phyloP scores from a whole-genome alignment of 2,113 vertebrate genomes.

The Podarcis cretensis region DNA sequence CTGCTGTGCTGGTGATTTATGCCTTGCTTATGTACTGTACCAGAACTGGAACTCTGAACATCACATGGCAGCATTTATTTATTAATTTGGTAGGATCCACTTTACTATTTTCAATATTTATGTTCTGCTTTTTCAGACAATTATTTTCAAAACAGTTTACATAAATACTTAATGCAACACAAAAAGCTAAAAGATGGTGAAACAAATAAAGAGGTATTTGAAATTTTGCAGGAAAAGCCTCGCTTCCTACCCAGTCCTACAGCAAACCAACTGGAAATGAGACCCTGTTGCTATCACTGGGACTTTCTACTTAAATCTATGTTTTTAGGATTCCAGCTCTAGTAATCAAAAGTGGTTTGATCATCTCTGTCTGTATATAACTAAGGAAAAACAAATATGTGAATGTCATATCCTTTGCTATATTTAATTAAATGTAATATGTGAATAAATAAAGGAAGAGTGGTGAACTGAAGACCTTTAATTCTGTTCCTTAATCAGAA shows the following conservation, averaged over 20 bases:
- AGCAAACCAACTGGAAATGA: background rate
- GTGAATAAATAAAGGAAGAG: constrained; percentile 4
- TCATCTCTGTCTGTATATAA: background rate
- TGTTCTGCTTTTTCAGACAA: no score
- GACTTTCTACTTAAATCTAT: background rate
- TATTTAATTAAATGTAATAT: constrained; percentile 26
- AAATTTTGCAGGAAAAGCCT: background rate
- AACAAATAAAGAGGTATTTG: background rate
- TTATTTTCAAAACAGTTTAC: background rate
- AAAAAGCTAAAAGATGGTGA: background rate
- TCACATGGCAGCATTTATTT: no score
- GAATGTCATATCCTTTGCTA: background rate
- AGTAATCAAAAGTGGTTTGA: background rate
- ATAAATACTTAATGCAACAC: background rate
- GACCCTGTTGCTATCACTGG: background rate
- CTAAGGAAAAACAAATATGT: background rate
- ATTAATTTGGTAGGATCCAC: no score
- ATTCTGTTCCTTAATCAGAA: constrained; percentile 13
- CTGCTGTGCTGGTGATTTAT: no score
- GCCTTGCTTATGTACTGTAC: no score
- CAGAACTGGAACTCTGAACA: no score
- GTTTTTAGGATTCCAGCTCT: background rate
- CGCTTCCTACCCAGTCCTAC: background rate
- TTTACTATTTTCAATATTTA: no score
- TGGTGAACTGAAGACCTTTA: background rate